Evolutionary conservation across 2,888 invertebrate species (phyloP), one percentile per base, ranked within the genome.

Genomic region (Xiphydria camelus): DNA sequence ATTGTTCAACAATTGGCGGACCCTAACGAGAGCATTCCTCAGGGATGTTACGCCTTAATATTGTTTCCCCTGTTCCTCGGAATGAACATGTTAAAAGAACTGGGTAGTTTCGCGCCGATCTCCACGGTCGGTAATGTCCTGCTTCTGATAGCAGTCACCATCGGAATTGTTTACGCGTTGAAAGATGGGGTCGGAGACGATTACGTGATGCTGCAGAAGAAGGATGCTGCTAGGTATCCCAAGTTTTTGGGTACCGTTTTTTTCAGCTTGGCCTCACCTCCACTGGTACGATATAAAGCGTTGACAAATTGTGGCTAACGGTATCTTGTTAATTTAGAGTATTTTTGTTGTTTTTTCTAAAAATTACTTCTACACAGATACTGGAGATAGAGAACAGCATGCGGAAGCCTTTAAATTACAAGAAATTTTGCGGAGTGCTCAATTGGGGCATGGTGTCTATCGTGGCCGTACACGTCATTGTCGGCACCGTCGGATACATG

Each of bases 231-330:
- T n/a, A n/a, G n/a, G n/a, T 66, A 66, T 41, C 61, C 66, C 0
- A 62, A 57, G 40, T 66, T 66, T 34, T 38, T 66, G 4, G 66
- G 62, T 0, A 50, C 55, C 3, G 57, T 58, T 4, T 62, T 65
- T 29, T 66, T 65, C 50, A 54, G 64, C 26, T 49, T 66, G 47
- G 52, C 52, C 20, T 66, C 66, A 0, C 65, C 66, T 1, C 64
- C 61, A 36, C 36, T 66, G 49, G 66, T 66, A 32, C 39, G 39
- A 33, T 5, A n/a, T n/a, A n/a, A n/a, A n/a, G n/a, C n/a, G n/a
- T n/a, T n/a, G n/a, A n/a, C n/a, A n/a, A n/a, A 15, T 15, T 5
- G 12, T 18, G 9, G 1, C 18, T 12, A 17, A 9, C 9, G 2
- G 3, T 10, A 1, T n/a, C 32, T 10, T 3, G 31, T 31, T 23